Evolutionary conservation across 2,888 invertebrate species (phyloP), one percentile per base, ranked within the genome.

Genomic region (Drosophila prostipennis): DNA sequence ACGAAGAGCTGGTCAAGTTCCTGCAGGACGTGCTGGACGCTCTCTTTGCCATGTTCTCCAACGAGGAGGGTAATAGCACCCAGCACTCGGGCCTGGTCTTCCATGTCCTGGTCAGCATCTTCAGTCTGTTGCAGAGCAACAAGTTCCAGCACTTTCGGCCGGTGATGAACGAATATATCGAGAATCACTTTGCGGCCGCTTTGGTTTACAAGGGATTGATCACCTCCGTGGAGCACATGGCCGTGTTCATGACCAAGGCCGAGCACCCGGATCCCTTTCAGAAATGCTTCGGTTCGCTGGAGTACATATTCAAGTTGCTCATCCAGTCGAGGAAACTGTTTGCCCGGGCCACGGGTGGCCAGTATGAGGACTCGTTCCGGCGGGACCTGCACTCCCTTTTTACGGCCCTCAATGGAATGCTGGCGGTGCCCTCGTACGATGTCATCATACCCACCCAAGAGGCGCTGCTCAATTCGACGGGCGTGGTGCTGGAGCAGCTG

Each of bases 101-200:
- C 90, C 95, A 97, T 88, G 97, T 98, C 36, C 93, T 98, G 67
- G 98, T 98, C 14, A 97, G 97, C 67, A 98, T 98, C 81, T 97
- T 98, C 91, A 97, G 96, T 89, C 93, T 98, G 19, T 93, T 98
- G 67, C 97, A 98, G 85, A 97, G 98, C 88, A 95, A 95, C 59
- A 96, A 98, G 85, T 98, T 98, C 92, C 97, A 98, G 90, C 98
- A 98, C 90, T 98, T 98, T 92, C 96, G 96, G 79, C 97, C 98
- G 0, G 98, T 98, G 0, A 95, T 98, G 91, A 98, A 98, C 88
- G 97, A 97, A 1, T 99, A 99, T 89, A 98, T 98, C 56, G 96
- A 96, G 79, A 96, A 97, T 77, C 98, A 98, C 91, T 98, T 99
- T 92, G 97, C 98, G 0, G 98, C 98, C 1, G 97, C 98, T 0